These are phyloP conservation scores for Myopa testacea DNA, from an alignment of 2,888 invertebrate genomes.

Conservation along the genomic window DNA sequence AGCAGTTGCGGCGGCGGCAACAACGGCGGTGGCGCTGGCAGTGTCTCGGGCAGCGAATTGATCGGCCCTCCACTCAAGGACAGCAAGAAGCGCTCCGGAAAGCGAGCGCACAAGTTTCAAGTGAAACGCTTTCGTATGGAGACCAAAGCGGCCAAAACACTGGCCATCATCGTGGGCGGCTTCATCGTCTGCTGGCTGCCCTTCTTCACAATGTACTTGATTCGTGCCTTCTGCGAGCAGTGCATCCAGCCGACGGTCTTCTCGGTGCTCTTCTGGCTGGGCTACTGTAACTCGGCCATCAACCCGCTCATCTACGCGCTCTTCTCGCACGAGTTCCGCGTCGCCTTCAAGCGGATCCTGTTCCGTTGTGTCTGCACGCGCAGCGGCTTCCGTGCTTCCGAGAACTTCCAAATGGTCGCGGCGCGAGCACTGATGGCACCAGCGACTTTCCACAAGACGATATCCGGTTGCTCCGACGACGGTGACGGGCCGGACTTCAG, in stretches of 20 bases:
- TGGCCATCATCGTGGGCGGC: slow-evolving; percentile 96
- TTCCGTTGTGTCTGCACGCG: slow-evolving; percentile 82
- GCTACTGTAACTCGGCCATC: slow-evolving; percentile 96
- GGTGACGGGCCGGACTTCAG: slow-evolving; percentile 62
- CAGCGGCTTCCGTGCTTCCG: slow-evolving; percentile 67
- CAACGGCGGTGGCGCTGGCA: slow-evolving; percentile 14
- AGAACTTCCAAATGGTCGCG: slow-evolving; percentile 68
- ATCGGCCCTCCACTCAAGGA: slow-evolving; percentile 59
- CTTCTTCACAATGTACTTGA: slow-evolving; percentile 94
- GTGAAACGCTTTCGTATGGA: slow-evolving; percentile 94
- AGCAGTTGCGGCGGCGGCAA: slow-evolving; percentile 22
- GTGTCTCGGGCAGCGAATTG: slow-evolving; percentile 16
- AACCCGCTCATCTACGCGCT: slow-evolving; percentile 95
- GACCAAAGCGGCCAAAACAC: slow-evolving; percentile 95
- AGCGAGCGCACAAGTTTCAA: slow-evolving; percentile 89
- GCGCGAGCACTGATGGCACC: slow-evolving; percentile 66
- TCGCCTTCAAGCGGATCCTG: slow-evolving; percentile 92
- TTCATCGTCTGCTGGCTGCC: slow-evolving; percentile 98
- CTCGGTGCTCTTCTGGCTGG: slow-evolving; percentile 95
- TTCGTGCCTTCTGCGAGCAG: slow-evolving; percentile 86
- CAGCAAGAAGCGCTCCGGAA: slow-evolving; percentile 79
- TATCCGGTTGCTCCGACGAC: slow-evolving; percentile 66
- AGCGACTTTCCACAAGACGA: slow-evolving; percentile 67
- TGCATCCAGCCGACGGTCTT: slow-evolving; percentile 89
- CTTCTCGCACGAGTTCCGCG: slow-evolving; percentile 94